These are phyloP conservation scores for Cavia aperea DNA, from an alignment of 2,113 vertebrate genomes.

Conservation along the genomic window DNA sequence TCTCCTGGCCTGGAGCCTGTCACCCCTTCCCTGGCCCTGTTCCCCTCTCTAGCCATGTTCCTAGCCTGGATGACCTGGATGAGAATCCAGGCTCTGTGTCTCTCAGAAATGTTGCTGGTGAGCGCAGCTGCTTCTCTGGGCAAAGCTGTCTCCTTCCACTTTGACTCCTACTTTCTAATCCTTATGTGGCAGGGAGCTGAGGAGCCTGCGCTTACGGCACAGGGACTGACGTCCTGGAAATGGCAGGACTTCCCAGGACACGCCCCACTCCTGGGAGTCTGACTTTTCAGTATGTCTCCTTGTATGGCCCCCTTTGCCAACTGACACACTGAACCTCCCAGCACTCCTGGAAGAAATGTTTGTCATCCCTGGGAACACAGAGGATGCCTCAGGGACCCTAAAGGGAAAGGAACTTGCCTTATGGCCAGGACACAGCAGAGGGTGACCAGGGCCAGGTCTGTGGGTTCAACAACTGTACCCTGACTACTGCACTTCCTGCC, in stretches of 20 bases:
- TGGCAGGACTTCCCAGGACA: neutral
- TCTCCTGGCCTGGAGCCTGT: neutral
- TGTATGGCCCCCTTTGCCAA: neutral
- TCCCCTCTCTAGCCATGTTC: neutral
- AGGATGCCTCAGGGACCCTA: neutral
- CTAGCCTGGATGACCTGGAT: neutral
- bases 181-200: neutral
- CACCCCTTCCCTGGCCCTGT: neutral
- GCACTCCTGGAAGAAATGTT: neutral
- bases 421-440: neutral
- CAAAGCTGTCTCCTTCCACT: neutral
- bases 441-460: neutral
- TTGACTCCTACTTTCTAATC: too few species aligned
- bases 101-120: neutral
- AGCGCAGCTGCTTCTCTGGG: neutral
- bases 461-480: neutral
- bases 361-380: neutral
- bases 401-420: neutral
- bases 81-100: neutral
- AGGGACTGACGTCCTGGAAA: neutral
- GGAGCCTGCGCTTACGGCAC: neutral
- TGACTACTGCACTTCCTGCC: neutral
- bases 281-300: neutral
- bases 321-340: too few species aligned
- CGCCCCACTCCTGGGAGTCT: fast-evolving